Evolutionary conservation across 2,797 vertebrate genomes (phyloP).

Genomic region (Poecilia picta): DNA sequence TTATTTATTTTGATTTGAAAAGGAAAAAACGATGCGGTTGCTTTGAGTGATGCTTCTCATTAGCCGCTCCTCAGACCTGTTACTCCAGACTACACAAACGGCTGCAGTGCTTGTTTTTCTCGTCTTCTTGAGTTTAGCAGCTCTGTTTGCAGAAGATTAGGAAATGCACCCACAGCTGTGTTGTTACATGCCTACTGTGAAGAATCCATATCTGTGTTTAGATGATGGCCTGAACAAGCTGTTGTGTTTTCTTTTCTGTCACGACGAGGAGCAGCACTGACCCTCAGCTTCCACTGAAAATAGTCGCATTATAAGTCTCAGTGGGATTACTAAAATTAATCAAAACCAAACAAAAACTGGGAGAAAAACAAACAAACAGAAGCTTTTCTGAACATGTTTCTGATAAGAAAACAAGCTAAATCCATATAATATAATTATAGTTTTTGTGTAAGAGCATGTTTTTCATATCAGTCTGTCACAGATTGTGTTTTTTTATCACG

Average conservation of each 20-base stretch:
- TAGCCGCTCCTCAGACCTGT: conserved; percentile 32
- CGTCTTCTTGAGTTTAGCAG: neutral
- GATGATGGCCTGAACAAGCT: conserved; percentile 32
- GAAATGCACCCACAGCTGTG: neutral
- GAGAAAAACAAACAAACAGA: neutral
- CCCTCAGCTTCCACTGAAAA: conserved; percentile 41
- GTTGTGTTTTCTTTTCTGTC: conserved; percentile 16
- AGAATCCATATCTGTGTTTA: conserved; percentile 10
- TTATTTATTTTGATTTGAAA: conserved; percentile 21
- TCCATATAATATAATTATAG: conserved; percentile 14
- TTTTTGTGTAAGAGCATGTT: conserved; percentile 19
- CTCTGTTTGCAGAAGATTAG: conserved; percentile 4
- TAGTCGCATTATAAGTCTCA: conserved; percentile 23
- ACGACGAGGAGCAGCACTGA: conserved; percentile 38
- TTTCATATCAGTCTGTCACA: conserved; percentile 51
- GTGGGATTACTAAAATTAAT: conserved; percentile 36
- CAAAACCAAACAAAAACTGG: conserved; percentile 1
- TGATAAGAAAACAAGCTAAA: conserved; percentile 43
- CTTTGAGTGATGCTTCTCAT: conserved; percentile 57
- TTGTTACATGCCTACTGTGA: neutral
- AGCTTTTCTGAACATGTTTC: conserved; percentile 13
- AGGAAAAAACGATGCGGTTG: conserved; percentile 2
- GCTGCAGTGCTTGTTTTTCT: conserved; percentile 29
- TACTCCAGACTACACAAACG: conserved; percentile 10
- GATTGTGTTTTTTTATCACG: conserved; percentile 31